Evolutionary conservation across 2,113 vertebrate genomes (phyloP).

Genomic region (Chaenogobius annularis): DNA sequence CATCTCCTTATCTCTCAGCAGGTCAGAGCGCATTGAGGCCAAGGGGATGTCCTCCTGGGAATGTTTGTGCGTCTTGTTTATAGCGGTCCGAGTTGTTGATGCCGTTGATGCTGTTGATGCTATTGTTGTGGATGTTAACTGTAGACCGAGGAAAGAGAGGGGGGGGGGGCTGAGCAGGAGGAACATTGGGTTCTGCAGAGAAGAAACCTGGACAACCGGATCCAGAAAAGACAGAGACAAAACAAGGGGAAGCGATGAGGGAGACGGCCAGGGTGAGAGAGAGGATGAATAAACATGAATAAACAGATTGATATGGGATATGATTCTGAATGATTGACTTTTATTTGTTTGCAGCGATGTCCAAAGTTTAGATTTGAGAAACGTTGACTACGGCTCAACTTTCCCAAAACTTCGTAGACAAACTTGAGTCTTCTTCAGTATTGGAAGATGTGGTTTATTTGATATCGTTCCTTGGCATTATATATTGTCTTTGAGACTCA

Average conservation of each 20-base stretch:
- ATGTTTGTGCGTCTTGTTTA: slow-evolving; percentile 76
- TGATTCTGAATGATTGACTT: too few species aligned
- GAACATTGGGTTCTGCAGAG: slow-evolving; percentile 41
- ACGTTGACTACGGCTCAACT: not conserved
- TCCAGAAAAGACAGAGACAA: slow-evolving; percentile 27
- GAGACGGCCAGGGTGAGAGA: slow-evolving; percentile 15
- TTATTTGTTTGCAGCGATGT: too few species aligned
- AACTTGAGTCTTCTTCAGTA: not conserved
- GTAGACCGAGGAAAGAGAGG: slow-evolving; percentile 19
- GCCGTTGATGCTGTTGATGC: slow-evolving; percentile 59
- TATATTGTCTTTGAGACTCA: not conserved
- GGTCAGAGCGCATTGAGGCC: slow-evolving; percentile 52
- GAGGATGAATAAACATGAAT: slow-evolving; percentile 20
- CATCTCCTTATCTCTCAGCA: slow-evolving; percentile 62
- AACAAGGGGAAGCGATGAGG: too few species aligned
- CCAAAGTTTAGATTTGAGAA: not conserved
- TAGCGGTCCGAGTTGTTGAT: slow-evolving; percentile 60
- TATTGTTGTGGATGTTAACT: slow-evolving; percentile 65
- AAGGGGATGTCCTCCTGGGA: slow-evolving; percentile 54
- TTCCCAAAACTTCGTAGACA: not conserved
- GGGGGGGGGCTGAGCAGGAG: slow-evolving; percentile 14
- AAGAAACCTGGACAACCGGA: slow-evolving; percentile 43
- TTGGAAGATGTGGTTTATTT: not conserved
- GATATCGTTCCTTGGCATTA: not conserved
- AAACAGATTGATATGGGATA: not conserved